A percentile compares a stretch with the other conserved stretches of the same genome.
Conservation (phyloP, 1,140 invertebrate genomes). For the Trialeurodes vaporariorum region DNA sequence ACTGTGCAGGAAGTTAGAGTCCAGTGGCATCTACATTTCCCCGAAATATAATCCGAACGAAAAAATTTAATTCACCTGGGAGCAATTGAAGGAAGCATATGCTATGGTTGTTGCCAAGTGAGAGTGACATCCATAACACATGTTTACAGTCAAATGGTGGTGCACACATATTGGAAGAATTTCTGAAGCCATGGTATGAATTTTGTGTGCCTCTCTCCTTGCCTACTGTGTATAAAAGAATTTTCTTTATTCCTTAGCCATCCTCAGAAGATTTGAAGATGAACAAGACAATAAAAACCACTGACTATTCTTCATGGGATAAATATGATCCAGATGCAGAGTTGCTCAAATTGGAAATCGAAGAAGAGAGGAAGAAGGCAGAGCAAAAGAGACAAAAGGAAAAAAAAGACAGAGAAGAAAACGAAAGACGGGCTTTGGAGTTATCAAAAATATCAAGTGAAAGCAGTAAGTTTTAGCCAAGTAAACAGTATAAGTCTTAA, state of each 20-base stretch:
- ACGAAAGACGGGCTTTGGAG: neutral
- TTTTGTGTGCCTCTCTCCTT: too few relatives aligned
- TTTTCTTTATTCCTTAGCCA: neutral
- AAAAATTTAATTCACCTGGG: too few relatives aligned
- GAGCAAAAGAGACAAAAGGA: neutral
- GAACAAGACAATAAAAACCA: neutral
- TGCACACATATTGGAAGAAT: neutral
- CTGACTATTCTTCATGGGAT: neutral
- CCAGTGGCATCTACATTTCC: too few relatives aligned
- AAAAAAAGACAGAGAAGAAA: neutral
- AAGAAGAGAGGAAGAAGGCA: neutral
- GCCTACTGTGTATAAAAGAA: too few relatives aligned
- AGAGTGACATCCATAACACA: neutral
- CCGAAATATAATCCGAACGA: too few relatives aligned
- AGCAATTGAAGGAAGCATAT: neutral
- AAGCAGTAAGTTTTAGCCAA: neutral
- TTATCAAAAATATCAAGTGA: neutral
- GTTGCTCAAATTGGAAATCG: neutral
- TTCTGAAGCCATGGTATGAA: too few relatives aligned
- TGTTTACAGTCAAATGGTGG: neutral
- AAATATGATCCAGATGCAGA: neutral
- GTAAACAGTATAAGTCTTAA: too few relatives aligned
- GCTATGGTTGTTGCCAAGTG: neutral
- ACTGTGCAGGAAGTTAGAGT: too few relatives aligned
- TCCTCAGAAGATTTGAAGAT: neutral